phyloP scores from a whole-genome alignment of 2,113 vertebrate genomes.

The Nothoprocta perdicaria region DNA sequence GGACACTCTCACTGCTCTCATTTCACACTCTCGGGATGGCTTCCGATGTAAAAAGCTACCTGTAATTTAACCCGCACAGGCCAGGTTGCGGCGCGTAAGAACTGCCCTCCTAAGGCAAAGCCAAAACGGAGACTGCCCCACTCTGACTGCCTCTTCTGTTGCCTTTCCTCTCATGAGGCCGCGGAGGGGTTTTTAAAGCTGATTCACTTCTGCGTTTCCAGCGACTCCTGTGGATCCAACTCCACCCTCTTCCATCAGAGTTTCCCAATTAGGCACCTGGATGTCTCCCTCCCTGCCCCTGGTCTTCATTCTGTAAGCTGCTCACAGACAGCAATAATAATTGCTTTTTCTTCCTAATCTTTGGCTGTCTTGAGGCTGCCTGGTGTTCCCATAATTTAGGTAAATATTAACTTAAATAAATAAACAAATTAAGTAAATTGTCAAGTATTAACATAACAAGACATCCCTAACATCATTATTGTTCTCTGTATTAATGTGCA shows the following conservation, averaged over 20 bases:
- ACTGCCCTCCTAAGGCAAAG: not conserved
- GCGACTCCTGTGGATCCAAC: not conserved
- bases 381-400: not conserved
- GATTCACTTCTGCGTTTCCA: not conserved
- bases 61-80: not conserved
- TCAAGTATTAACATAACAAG: not conserved
- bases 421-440: slow-evolving; percentile 4
- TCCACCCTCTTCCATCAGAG: not conserved
- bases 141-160: not conserved
- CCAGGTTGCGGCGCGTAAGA: not conserved
- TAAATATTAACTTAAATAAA: slow-evolving; percentile 32
- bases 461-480: not conserved
- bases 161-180: not conserved
- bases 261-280: not conserved
- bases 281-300: not conserved
- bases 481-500: not conserved
- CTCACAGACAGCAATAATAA: not conserved
- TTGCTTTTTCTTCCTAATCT: not conserved
- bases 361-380: not conserved
- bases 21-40: not conserved
- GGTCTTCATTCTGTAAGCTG: not conserved
- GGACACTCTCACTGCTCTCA: not conserved
- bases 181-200: not conserved
- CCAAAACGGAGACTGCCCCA: not conserved
- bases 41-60: not conserved